phyloP scores from a whole-genome alignment of 92 coral and sea anemone genomes.

The Siderastrea radians region DNA sequence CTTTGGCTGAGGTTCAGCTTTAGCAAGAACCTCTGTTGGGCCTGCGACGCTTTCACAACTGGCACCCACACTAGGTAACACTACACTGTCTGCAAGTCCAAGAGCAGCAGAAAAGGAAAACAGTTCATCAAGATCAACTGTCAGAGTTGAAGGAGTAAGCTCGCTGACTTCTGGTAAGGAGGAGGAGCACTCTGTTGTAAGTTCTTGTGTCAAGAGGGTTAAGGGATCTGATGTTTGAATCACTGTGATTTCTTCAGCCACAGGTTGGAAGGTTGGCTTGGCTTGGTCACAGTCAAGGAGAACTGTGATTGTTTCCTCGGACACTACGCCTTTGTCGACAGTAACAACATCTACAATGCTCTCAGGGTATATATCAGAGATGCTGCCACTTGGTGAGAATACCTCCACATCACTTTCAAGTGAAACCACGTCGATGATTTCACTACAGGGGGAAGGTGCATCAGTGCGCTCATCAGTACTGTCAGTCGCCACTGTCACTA shows the following conservation, averaged over 20 bases:
- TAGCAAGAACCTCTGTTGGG: background rate
- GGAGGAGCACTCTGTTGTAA: constrained; percentile 9
- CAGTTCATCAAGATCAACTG: constrained; percentile 30
- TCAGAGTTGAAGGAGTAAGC: constrained; percentile 3
- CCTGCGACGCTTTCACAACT: background rate
- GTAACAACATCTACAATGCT: constrained; percentile 24
- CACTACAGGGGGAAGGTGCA: constrained; percentile 48
- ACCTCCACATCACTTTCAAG: constrained; percentile 20
- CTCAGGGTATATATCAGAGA: constrained; percentile 32
- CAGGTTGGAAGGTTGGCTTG: background rate
- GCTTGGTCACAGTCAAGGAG: background rate
- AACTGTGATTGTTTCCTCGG: background rate
- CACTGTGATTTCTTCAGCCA: constrained; percentile 60
- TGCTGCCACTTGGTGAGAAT: background rate
- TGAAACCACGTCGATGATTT: constrained; percentile 25
- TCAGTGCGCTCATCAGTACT: background rate
- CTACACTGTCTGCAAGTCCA: background rate
- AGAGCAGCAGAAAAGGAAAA: constrained; percentile 22
- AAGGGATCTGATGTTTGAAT: constrained; percentile 54
- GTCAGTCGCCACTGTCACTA: constrained; percentile 35
- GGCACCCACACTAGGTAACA: background rate
- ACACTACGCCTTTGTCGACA: background rate
- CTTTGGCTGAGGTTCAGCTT: background rate
- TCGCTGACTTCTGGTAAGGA: constrained; percentile 3
- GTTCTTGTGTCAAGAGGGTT: constrained; percentile 37